These are phyloP conservation scores for Sander lucioperca DNA, from an alignment of 2,113 vertebrate species.

Conservation along the genomic window DNA sequence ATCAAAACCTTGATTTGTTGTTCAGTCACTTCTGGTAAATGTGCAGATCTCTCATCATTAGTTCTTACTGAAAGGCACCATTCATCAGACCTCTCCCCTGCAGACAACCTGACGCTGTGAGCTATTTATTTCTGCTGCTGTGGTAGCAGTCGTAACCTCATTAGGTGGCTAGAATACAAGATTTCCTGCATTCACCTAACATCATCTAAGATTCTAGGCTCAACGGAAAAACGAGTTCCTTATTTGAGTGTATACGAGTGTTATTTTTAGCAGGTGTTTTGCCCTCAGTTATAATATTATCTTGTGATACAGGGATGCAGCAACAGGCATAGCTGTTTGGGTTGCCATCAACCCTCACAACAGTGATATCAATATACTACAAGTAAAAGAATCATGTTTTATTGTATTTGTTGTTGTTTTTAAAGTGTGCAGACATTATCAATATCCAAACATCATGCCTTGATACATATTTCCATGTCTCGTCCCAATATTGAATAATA, in stretches of 20 bases:
- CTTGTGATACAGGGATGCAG: too few species aligned
- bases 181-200: constrained; percentile 16
- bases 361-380: neutral
- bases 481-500: neutral
- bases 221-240: neutral
- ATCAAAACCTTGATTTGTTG: neutral
- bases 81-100: neutral
- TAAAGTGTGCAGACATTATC: neutral
- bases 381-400: neutral
- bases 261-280: neutral
- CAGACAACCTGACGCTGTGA: neutral
- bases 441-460: neutral
- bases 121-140: neutral
- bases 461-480: neutral
- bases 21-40: neutral
- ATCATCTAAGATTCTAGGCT: neutral
- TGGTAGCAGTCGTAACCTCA: constrained; percentile 25
- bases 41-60: neutral
- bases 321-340: too few species aligned
- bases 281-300: neutral
- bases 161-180: constrained; percentile 21
- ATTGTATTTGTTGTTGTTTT: neutral
- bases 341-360: neutral
- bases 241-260: too few species aligned
- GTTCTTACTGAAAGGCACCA: neutral